Conservation (phyloP, 2,888 invertebrate genomes). For the Scaptomyza parva region DNA sequence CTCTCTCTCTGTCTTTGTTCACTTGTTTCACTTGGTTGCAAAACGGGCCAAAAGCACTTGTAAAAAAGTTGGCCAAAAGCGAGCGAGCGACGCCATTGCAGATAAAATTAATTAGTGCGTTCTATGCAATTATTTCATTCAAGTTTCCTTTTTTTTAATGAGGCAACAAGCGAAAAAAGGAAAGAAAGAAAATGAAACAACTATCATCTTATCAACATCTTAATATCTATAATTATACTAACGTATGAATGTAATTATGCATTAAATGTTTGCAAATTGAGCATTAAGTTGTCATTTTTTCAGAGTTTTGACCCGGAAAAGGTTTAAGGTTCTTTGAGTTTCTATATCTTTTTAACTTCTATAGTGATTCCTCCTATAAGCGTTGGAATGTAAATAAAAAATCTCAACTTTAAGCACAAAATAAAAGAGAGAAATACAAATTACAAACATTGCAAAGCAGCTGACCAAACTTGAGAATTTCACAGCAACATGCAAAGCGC, state of each 20-base stretch:
- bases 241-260: neutral
- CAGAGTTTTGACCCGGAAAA: too few species aligned
- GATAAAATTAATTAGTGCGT: slow-evolving; percentile 59
- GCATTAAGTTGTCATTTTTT: too few species aligned
- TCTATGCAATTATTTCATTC: slow-evolving; percentile 43
- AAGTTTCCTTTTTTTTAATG: slow-evolving; percentile 46
- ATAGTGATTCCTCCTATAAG: too few species aligned
- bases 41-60: slow-evolving; percentile 1
- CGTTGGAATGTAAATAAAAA: too few species aligned
- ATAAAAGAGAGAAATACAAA: slow-evolving; percentile 3
- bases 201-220: slow-evolving; percentile 24
- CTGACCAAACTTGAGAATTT: slow-evolving; percentile 29
- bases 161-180: slow-evolving; percentile 24
- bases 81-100: slow-evolving; percentile 39
- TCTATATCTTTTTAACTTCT: too few species aligned
- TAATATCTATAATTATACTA: neutral
- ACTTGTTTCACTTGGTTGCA: neutral
- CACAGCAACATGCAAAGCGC: slow-evolving; percentile 41
- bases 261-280: neutral
- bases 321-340: too few species aligned
- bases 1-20: neutral
- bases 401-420: too few species aligned
- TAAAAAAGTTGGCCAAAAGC: slow-evolving; percentile 23
- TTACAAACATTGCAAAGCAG: slow-evolving; percentile 8
- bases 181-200: slow-evolving; percentile 6